phyloP scores from a whole-genome alignment of 2,113 vertebrate genomes.

The Catagonus wagneri region DNA sequence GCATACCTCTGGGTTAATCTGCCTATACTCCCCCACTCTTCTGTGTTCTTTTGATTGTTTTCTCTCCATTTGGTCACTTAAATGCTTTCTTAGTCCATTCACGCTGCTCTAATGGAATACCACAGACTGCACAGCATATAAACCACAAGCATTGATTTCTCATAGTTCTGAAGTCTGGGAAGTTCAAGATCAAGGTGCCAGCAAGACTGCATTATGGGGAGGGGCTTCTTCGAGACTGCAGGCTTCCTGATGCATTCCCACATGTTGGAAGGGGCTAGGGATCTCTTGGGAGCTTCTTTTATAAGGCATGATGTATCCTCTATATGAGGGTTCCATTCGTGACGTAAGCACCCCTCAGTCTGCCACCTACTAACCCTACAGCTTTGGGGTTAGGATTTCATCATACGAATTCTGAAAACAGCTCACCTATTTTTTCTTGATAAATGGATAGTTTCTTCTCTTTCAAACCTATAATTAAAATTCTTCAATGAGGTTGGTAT shows the following conservation, averaged over 20 bases:
- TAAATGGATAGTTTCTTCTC: background rate
- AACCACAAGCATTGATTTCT: background rate
- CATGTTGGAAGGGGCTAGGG: background rate
- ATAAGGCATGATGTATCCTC: background rate
- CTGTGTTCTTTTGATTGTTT: background rate
- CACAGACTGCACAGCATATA: background rate
- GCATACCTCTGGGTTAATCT: background rate
- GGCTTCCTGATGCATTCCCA: background rate
- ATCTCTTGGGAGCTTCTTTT: background rate
- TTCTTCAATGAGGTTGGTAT: background rate
- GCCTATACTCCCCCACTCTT: background rate
- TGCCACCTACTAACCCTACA: background rate
- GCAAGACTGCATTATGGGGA: background rate
- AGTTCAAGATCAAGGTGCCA: background rate
- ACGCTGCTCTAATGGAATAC: background rate
- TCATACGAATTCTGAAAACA: background rate
- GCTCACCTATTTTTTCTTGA: background rate
- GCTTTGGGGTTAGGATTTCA: background rate
- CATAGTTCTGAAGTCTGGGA: background rate
- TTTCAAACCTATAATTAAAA: slow-evolving; percentile 6
- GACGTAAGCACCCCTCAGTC: background rate
- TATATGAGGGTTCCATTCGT: background rate
- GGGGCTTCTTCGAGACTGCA: background rate
- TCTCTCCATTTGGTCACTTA: background rate
- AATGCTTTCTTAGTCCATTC: background rate